Conservation (phyloP, 2,797 vertebrate genomes). For the Podarcis siculus region DNA sequence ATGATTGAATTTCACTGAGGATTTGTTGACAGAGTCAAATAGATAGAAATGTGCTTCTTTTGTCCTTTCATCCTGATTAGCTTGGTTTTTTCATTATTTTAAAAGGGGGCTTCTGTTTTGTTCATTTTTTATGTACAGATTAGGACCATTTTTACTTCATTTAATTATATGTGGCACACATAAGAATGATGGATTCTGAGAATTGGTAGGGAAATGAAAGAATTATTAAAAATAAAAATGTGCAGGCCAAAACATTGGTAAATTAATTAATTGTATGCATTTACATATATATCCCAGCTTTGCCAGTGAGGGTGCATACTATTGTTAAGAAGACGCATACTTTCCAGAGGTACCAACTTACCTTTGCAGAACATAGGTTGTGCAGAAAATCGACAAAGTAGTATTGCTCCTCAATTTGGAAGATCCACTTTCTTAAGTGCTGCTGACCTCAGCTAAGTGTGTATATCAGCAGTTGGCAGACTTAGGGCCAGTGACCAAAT, state of each 20-base stretch:
- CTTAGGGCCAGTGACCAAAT: too few relatives aligned
- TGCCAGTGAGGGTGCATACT: background rate
- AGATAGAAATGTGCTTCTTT: background rate
- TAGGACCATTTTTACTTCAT: slow-evolving; percentile 27
- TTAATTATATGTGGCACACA: slow-evolving; percentile 46
- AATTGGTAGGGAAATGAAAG: slow-evolving; percentile 44
- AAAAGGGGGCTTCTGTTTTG: background rate
- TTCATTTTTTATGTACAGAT: background rate
- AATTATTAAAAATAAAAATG: slow-evolving; percentile 55
- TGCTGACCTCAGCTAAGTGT: too few relatives aligned
- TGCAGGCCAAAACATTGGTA: slow-evolving; percentile 34
- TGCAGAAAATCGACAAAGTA: too few relatives aligned
- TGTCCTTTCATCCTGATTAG: slow-evolving; percentile 20
- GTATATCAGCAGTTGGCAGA: too few relatives aligned
- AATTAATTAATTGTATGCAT: slow-evolving; percentile 7
- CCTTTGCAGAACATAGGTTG: too few relatives aligned
- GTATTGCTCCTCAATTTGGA: too few relatives aligned
- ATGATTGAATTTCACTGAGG: background rate
- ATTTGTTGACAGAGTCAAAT: background rate
- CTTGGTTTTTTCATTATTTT: background rate
- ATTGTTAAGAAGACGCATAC: background rate
- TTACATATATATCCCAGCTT: background rate
- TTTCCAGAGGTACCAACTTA: background rate
- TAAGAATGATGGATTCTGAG: slow-evolving; percentile 24
- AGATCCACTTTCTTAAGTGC: too few relatives aligned